Percentiles rank a stretch among this genome's conserved stretches.
These are phyloP conservation scores for Deroplatys truncata DNA, from an alignment of 2,888 invertebrate species.

Conservation along the genomic window DNA sequence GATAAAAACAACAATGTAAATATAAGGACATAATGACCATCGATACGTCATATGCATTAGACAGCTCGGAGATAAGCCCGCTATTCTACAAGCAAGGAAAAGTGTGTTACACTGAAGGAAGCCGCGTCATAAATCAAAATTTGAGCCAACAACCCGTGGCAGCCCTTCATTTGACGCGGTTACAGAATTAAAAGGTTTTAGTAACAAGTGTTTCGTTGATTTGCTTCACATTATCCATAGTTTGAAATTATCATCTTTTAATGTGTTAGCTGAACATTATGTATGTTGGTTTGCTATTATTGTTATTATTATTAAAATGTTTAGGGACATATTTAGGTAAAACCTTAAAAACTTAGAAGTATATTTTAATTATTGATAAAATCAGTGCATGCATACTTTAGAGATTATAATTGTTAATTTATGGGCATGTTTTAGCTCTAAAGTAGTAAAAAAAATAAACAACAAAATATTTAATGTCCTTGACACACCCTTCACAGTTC, in stretches of 20 bases:
- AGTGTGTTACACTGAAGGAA: not conserved
- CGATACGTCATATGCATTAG: constrained; percentile 8
- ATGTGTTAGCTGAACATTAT: not conserved
- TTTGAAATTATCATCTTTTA: not conserved
- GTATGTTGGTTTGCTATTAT: not conserved
- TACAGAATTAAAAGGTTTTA: not conserved
- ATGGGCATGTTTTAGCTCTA: no score
- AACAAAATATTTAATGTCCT: no score
- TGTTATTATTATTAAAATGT: no score
- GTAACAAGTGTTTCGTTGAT: not conserved
- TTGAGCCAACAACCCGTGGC: not conserved
- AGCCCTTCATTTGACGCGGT: not conserved
- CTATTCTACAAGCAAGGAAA: not conserved
- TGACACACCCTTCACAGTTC: no score
- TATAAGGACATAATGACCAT: constrained; percentile 12
- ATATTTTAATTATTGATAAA: no score
- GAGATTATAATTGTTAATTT: no score
- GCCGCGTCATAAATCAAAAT: constrained; percentile 8
- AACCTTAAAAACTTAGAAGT: no score
- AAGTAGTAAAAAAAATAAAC: no score
- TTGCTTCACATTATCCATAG: not conserved
- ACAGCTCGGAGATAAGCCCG: constrained; percentile 6
- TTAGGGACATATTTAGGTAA: no score
- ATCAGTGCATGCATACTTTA: no score
- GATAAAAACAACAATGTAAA: constrained; percentile 11